These are phyloP conservation scores for Xestia sexstrigata DNA, from an alignment of 2,888 invertebrate genomes.

Conservation along the genomic window DNA sequence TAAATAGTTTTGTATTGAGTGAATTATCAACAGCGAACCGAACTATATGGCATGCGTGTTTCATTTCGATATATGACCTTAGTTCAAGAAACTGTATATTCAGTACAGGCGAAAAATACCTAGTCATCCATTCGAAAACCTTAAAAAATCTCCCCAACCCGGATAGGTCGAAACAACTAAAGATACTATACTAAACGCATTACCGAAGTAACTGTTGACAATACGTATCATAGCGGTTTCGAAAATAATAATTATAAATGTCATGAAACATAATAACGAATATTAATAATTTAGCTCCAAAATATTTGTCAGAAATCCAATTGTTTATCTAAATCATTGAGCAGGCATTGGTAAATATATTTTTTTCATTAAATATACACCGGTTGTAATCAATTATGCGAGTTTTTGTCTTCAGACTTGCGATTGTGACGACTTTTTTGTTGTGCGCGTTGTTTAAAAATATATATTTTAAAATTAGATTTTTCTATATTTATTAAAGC, in stretches of 20 bases:
- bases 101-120: not conserved
- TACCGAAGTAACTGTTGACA: conserved; percentile 77
- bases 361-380: conserved; percentile 51
- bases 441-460: conserved; percentile 22
- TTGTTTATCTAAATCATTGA: conserved; percentile 50
- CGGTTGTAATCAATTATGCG: conserved; percentile 41
- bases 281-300: conserved; percentile 50
- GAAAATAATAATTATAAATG: conserved; percentile 37
- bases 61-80: not conserved
- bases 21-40: not conserved
- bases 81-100: not conserved
- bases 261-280: conserved; percentile 52
- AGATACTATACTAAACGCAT: conserved; percentile 82
- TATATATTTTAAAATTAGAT: conserved; percentile 9
- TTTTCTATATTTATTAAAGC: conserved; percentile 19
- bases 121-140: not conserved
- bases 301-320: conserved; percentile 36
- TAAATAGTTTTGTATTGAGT: not conserved
- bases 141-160: conserved; percentile 20
- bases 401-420: conserved; percentile 40
- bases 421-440: conserved; percentile 12
- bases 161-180: conserved; percentile 73
- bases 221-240: conserved; percentile 82
- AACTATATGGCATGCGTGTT: no score
- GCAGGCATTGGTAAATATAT: conserved; percentile 49